Evolutionary conservation across 2,888 invertebrate genomes (phyloP), one percentile per base, ranked within the genome.

Genomic region (Elmis aenea): DNA sequence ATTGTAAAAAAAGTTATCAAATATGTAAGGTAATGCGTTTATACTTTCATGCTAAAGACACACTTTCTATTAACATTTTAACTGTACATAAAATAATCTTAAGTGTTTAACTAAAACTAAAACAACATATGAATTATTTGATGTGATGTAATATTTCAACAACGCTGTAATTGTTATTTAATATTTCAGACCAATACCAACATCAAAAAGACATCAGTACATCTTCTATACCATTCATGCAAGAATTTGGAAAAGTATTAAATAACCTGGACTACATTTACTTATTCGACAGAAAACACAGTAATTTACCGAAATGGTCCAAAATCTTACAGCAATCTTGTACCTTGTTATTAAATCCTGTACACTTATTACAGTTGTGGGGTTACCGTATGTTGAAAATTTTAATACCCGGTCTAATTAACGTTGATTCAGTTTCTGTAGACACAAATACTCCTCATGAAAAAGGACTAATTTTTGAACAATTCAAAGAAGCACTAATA

Each of bases 301-400:
- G 21, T 13, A 45, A 49, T 35, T 47, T 57, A 11, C 61, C 61
- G 2, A 62, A 62, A 47, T 67, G 66, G 65, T 54, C 57, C 4
- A 63, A 58, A 38, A 50, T 70, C n/a, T 53, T 72, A 6, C 55
- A 64, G 45, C 54, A 62, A 2, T 64, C 65, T 26, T 57, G 68
- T 25, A 54, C 57, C 26, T 52, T 74, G 18, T 41, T 73, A n/a
- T 57, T 62, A 24, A 69, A 69, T 23, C 54, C 66, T 1, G 49
- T 61, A 13, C 52, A 62, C n/a, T 61, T 53, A 39, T 51, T 74
- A 26, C 74, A 75, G 52, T 50, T 73, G 12, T 68, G 70, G 52
- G 72, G 70, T 2, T 71, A 72, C 50, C 65, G 70, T 45, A 61
- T 69, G 48, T 52, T 75, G 29, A 61, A 58, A 26, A 63, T 60